phyloP scores from a whole-genome alignment of 2,797 vertebrate genomes.

The Morus bassanus region DNA sequence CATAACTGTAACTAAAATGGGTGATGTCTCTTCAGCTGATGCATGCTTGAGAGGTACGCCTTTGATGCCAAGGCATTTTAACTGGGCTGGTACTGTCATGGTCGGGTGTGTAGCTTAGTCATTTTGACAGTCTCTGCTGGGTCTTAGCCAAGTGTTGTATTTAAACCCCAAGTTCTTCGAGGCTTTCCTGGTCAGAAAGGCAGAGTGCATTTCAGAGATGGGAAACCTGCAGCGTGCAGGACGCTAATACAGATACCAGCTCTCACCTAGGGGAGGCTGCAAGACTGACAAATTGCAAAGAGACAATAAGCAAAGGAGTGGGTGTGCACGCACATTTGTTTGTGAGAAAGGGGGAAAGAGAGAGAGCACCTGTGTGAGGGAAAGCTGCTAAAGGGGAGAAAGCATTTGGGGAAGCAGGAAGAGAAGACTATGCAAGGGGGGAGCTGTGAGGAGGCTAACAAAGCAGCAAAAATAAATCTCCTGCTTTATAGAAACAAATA shows the following conservation, averaged over 20 bases:
- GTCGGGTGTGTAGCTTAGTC: background rate
- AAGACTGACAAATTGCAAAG: background rate
- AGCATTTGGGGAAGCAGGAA: background rate
- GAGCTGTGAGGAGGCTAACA: background rate
- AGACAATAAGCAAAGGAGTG: background rate
- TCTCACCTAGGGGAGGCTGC: background rate
- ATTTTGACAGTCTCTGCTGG: background rate
- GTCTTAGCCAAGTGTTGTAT: background rate
- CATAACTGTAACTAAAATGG: conserved; percentile 24
- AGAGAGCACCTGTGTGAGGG: background rate
- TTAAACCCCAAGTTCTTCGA: background rate
- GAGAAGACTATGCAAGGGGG: background rate
- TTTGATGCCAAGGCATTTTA: conserved; percentile 24
- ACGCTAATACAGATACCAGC: background rate
- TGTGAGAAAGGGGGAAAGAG: background rate
- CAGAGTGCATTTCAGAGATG: background rate
- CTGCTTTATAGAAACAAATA: background rate
- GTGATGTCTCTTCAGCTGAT: background rate
- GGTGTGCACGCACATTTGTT: background rate
- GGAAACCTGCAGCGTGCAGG: background rate
- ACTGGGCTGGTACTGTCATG: background rate
- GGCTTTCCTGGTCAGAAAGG: background rate
- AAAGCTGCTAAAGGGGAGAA: background rate
- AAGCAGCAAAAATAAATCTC: background rate
- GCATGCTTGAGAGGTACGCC: background rate